Evolutionary conservation across 2,888 invertebrate species (phyloP).

Genomic region (Drosophila kokeensis): DNA sequence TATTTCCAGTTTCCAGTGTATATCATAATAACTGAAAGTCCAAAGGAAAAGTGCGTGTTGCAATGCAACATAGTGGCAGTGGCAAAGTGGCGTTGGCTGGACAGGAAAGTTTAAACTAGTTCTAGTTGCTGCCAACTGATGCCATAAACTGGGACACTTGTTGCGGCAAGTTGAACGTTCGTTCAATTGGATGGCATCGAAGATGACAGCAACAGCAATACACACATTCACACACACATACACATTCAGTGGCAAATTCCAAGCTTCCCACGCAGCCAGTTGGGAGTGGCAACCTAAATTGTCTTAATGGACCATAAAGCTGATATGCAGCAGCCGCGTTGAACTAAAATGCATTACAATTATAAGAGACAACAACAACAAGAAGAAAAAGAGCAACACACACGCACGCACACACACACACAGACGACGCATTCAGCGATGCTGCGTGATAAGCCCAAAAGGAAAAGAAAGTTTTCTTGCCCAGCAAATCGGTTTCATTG

Average conservation of each 20-base stretch:
- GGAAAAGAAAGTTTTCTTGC: slow-evolving; percentile 73
- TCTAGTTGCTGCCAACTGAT: slow-evolving; percentile 56
- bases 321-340: slow-evolving; percentile 70
- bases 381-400: slow-evolving; percentile 34
- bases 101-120: slow-evolving; percentile 81
- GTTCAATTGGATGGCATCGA: slow-evolving; percentile 68
- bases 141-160: slow-evolving; percentile 78
- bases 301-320: slow-evolving; percentile 80
- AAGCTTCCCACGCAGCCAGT: slow-evolving; percentile 72
- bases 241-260: slow-evolving; percentile 31
- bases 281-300: slow-evolving; percentile 71
- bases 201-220: slow-evolving; percentile 55
- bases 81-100: slow-evolving; percentile 32
- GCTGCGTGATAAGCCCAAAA: slow-evolving; percentile 56
- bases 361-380: slow-evolving; percentile 43
- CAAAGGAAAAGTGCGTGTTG: slow-evolving; percentile 58
- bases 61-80: slow-evolving; percentile 32
- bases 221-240: slow-evolving; percentile 18
- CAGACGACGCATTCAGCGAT: slow-evolving; percentile 50
- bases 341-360: slow-evolving; percentile 69
- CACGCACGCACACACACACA: slow-evolving; percentile 11
- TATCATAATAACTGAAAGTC: slow-evolving; percentile 57
- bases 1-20: slow-evolving; percentile 11
- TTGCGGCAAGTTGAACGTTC: slow-evolving; percentile 69
- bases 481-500: slow-evolving; percentile 63